Evolutionary conservation across 2,113 vertebrate species (phyloP), one percentile per base, ranked within the genome.

Genomic region (Lynx canadensis): DNA sequence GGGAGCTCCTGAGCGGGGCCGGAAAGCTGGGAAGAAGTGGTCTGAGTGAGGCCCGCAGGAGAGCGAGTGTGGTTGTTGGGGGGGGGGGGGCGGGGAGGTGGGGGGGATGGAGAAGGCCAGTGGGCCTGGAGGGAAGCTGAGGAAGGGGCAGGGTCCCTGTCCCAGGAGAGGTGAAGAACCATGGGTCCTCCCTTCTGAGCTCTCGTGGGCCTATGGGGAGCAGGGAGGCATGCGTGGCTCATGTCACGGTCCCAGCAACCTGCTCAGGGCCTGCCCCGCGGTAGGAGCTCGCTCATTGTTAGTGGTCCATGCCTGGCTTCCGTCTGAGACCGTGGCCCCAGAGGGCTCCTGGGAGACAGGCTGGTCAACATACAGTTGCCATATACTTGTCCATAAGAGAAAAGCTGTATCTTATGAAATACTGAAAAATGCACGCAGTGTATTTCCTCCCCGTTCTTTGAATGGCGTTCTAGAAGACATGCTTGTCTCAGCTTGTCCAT

Each of bases 221-320:
- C 36, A 21, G 10, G 74, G 10, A 6, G 13, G 27, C 3, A 5
- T 1, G 38, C 5, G 23, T n/a, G 73, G 11, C 45, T 69, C 3
- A 13, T 10, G 13, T 14, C 4, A 1, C 1, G 4, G 11, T 33
- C 48, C 87, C 27, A 13, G 12, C 23, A 57, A 5, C 41, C 63
- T 11, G 0, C 50, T 11, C 6, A 4, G 68, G 76, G 68, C 57
- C 82, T 45, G 21, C 27, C 5, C 14, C 21, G 10, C 18, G 1
- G 68, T 1, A 4, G 11, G 48, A 41, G 6, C 60, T 18, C 19
- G 9, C 19, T 71, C 27, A 4, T 7, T 23, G 52, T 80, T 16
- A 12, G 55, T 14, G 52, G 81, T 10, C 23, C 15, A 0, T 1
- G 13, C 80, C 63, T 1, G 0, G 19, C 57, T 23, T 48, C 80